Evolutionary conservation across 2,113 vertebrate species (phyloP).

Genomic region (Antechinus flavipes): DNA sequence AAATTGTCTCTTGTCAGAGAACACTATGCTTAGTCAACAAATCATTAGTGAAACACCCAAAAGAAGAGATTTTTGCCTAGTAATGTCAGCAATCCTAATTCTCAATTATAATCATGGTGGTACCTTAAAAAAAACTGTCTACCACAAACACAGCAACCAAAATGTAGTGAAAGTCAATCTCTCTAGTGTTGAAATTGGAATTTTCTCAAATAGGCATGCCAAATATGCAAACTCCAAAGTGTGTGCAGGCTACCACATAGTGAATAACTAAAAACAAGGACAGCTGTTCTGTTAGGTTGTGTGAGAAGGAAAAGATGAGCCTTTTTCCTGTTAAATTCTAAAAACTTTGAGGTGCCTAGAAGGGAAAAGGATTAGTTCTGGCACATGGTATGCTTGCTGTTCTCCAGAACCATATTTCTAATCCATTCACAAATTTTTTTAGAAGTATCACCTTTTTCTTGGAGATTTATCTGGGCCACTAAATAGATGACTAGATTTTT

Average conservation of each 20-base stretch:
- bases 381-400: neutral
- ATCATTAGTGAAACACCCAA: neutral
- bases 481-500: neutral
- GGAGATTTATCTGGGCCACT: neutral
- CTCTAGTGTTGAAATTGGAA: neutral
- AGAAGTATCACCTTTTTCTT: neutral
- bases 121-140: neutral
- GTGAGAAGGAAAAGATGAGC: neutral
- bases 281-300: neutral
- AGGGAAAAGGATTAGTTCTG: neutral
- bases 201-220: neutral
- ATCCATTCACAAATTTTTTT: neutral
- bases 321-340: neutral
- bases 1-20: neutral
- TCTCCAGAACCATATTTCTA: neutral
- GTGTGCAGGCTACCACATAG: neutral
- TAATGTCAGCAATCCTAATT: neutral
- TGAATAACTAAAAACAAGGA: conserved; percentile 24
- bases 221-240: neutral
- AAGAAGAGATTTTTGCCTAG: neutral
- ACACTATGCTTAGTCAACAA: neutral
- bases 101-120: neutral
- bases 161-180: neutral
- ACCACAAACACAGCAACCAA: neutral
- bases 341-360: neutral